Evolutionary conservation across 1,140 invertebrate species (phyloP).

Genomic region (Drosophila kikkawai): DNA sequence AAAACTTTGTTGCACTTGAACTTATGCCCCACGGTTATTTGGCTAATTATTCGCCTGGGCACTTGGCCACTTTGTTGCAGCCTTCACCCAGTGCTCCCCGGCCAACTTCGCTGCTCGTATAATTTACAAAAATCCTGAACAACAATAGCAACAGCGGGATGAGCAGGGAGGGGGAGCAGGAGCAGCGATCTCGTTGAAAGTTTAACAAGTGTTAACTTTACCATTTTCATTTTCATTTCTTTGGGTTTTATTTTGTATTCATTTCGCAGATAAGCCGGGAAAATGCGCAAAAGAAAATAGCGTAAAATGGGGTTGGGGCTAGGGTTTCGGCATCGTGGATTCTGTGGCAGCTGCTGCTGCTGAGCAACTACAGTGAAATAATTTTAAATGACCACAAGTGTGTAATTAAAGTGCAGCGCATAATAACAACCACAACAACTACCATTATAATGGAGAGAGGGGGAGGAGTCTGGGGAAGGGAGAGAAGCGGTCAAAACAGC

Average conservation of each 20-base stretch:
- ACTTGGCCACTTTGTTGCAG: conserved; percentile 79
- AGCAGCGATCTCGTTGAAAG: conserved; percentile 69
- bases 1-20: conserved; percentile 80
- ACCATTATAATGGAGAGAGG: conserved; percentile 25
- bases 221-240: conserved; percentile 77
- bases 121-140: conserved; percentile 64
- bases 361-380: conserved; percentile 71
- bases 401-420: conserved; percentile 80
- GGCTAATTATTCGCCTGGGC: conserved; percentile 81
- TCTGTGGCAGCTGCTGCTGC: conserved; percentile 64
- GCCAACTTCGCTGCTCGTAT: conserved; percentile 45
- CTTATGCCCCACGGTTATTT: conserved; percentile 80
- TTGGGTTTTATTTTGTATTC: conserved; percentile 66
- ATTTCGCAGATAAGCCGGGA: conserved; percentile 74
- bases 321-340: conserved; percentile 18
- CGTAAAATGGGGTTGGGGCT: neutral
- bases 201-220: conserved; percentile 84
- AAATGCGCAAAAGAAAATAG: conserved; percentile 62
- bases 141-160: conserved; percentile 30
- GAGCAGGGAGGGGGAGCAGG: conserved; percentile 4
- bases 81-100: conserved; percentile 1
- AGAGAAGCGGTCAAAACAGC: conserved; percentile 13
- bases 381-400: conserved; percentile 82
- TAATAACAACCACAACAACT: conserved; percentile 68
- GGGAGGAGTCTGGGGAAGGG: neutral